phyloP scores from a whole-genome alignment of 1,140 invertebrate genomes.

The Cydia splendana region DNA sequence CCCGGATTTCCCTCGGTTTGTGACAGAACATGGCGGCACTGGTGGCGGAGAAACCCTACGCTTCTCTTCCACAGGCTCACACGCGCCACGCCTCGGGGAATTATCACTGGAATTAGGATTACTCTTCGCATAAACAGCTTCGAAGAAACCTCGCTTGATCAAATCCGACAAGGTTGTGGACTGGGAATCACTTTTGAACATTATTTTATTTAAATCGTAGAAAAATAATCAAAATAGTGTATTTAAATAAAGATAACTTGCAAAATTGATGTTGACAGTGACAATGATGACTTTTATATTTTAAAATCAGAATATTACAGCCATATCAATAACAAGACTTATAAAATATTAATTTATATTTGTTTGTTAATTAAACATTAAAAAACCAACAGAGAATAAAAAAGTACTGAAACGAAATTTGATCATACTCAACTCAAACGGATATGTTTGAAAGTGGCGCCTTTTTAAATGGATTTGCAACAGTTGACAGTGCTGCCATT shows the following conservation, averaged over 20 bases:
- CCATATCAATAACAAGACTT: not conserved
- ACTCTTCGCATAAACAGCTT: constrained; percentile 60
- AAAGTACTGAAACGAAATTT: no score
- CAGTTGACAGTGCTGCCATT: no score
- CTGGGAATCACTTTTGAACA: constrained; percentile 9
- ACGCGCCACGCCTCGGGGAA: not conserved
- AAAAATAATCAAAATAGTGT: constrained; percentile 24
- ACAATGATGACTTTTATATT: not conserved
- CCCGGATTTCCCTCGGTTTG: constrained; percentile 67
- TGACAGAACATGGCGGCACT: constrained; percentile 44
- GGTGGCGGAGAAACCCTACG: constrained; percentile 44
- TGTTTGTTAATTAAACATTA: no score
- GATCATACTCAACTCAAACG: no score
- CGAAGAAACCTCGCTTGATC: constrained; percentile 54
- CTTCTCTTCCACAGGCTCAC: constrained; percentile 29
- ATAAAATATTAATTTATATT: not conserved
- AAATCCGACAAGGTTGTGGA: constrained; percentile 44
- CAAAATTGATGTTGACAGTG: constrained; percentile 20
- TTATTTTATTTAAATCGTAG: not conserved
- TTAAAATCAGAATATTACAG: constrained; percentile 7
- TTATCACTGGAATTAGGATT: constrained; percentile 39
- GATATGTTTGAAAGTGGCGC: no score
- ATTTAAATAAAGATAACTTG: not conserved
- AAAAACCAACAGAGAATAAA: no score
- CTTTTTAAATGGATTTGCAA: no score